A percentile compares a stretch with the other conserved stretches of the same genome.
phyloP scores from a whole-genome alignment of 2,113 vertebrate species.

The Trematocara stigmaticum region DNA sequence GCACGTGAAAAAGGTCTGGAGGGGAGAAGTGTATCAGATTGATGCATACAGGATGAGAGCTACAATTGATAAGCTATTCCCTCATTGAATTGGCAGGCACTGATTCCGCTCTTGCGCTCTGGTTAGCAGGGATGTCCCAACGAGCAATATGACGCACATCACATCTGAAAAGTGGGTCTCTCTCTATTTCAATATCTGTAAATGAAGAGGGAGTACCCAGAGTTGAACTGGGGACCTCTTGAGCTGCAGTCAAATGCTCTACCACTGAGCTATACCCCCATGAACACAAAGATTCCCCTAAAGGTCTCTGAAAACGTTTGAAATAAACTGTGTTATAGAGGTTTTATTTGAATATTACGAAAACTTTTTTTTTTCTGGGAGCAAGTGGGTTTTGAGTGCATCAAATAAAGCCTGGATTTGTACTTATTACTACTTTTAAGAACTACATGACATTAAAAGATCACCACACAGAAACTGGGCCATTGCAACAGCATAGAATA shows the following conservation, averaged over 20 bases:
- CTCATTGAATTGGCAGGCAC: slow-evolving; percentile 38
- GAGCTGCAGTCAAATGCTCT: slow-evolving; percentile 80
- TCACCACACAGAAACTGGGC: background rate
- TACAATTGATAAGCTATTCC: slow-evolving; percentile 20
- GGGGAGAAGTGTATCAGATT: background rate
- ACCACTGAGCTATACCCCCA: slow-evolving; percentile 42
- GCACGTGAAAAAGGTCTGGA: background rate
- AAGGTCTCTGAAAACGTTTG: fast-evolving
- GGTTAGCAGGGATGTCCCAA: background rate
- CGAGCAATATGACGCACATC: background rate
- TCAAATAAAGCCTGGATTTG: background rate
- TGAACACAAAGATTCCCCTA: fast-evolving
- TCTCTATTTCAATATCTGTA: background rate
- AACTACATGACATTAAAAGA: background rate
- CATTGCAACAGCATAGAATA: background rate
- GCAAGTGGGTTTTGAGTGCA: background rate
- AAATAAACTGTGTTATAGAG: fast-evolving
- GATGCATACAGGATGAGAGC: background rate
- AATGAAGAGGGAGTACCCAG: slow-evolving; percentile 35
- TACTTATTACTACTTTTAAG: background rate
- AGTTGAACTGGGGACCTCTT: slow-evolving; percentile 78
- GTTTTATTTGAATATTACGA: background rate
- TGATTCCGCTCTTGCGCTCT: background rate
- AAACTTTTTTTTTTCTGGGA: background rate
- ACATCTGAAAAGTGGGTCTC: background rate